Evolutionary conservation across 2,797 vertebrate genomes (phyloP).

Genomic region (Poecilia velifera): DNA sequence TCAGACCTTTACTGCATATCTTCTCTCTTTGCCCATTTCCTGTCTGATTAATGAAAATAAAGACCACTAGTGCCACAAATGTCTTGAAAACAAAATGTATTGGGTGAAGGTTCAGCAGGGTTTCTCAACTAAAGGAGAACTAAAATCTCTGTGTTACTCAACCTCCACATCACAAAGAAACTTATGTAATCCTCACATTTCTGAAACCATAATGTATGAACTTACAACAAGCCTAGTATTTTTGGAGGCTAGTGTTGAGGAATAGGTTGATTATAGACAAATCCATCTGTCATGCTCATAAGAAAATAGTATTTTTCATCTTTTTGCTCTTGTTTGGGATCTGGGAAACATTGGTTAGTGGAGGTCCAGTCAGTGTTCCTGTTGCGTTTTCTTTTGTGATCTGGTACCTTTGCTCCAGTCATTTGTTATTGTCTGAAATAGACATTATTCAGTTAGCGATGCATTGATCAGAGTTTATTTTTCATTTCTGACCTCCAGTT

Average conservation of each 20-base stretch:
- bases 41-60: background rate
- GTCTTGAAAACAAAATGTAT: background rate
- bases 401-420: background rate
- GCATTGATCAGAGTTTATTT: background rate
- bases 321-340: background rate
- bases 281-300: too few relatives aligned
- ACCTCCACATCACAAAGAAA: conserved; percentile 31
- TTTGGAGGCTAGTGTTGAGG: background rate
- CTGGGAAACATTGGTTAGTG: background rate
- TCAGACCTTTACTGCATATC: too few relatives aligned
- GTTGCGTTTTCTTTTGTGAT: background rate
- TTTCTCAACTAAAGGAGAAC: conserved; percentile 56
- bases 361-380: background rate
- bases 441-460: background rate
- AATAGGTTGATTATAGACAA: background rate
- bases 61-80: background rate
- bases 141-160: conserved; percentile 40
- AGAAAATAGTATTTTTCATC: background rate
- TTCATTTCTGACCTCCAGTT: background rate
- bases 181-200: conserved; percentile 17
- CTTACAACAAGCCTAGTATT: background rate
- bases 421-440: background rate
- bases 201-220: background rate
- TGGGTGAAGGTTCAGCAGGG: conserved; percentile 52
- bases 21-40: background rate